phyloP scores from a whole-genome alignment of 2,888 invertebrate genomes.

The Hyppa rectilinea region DNA sequence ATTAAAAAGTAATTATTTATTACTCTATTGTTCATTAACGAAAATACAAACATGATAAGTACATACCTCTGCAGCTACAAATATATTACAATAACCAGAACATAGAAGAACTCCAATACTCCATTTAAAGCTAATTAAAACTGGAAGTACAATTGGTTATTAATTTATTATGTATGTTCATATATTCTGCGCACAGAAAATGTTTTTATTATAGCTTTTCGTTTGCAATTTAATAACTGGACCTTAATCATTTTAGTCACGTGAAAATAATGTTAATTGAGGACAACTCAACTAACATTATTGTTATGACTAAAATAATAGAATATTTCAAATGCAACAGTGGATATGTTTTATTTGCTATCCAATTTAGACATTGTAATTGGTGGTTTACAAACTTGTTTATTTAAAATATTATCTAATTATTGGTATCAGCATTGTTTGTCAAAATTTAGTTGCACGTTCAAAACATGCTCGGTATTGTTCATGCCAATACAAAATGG shows the following conservation, averaged over 20 bases:
- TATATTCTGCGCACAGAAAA: neutral
- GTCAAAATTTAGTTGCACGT: neutral
- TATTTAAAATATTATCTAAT: constrained; percentile 30
- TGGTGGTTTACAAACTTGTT: constrained; percentile 23
- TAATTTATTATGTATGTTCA: neutral
- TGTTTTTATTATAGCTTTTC: constrained; percentile 1
- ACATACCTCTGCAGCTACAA: neutral
- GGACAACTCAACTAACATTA: neutral
- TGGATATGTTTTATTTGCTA: constrained; percentile 26
- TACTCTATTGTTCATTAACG: neutral
- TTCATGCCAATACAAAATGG: constrained; percentile 2
- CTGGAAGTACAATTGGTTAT: neutral
- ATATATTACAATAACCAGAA: neutral
- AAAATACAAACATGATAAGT: neutral
- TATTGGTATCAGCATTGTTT: constrained; percentile 14
- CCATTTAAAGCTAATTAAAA: neutral
- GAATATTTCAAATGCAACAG: constrained; percentile 30
- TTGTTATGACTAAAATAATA: neutral
- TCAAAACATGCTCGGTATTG: constrained; percentile 3
- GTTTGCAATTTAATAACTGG: neutral
- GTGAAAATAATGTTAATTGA: too few species aligned
- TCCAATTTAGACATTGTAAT: constrained; percentile 35
- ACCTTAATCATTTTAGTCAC: too few species aligned
- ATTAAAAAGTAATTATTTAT: neutral
- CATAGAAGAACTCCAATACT: neutral